Conservation (phyloP, 1,140 invertebrate species). For the Callitettix versicolor region DNA sequence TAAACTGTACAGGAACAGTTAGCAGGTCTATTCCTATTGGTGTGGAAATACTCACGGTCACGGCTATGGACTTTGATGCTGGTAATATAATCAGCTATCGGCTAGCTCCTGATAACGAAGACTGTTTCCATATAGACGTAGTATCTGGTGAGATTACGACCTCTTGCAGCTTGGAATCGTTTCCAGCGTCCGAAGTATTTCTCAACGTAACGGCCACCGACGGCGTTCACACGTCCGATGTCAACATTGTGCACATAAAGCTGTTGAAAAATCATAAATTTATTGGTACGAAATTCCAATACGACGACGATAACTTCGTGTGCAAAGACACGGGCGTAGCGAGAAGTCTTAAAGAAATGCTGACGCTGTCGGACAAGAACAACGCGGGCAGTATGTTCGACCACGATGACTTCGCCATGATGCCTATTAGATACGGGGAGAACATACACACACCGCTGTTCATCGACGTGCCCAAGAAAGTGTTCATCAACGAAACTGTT, state of each 20-base stretch:
- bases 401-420: conserved; percentile 55
- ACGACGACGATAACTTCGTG: conserved; percentile 51
- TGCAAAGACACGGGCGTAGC: conserved; percentile 78
- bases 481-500: conserved; percentile 77
- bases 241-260: conserved; percentile 57
- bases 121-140: conserved; percentile 74
- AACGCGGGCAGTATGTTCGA: conserved; percentile 44
- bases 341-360: conserved; percentile 59
- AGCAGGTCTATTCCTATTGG: conserved; percentile 58
- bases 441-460: conserved; percentile 76
- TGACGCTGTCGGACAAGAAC: conserved; percentile 67
- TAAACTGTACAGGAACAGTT: conserved; percentile 74
- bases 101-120: conserved; percentile 78
- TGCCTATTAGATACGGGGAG: conserved; percentile 70
- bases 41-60: conserved; percentile 73
- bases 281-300: conserved; percentile 23
- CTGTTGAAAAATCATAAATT: conserved; percentile 49
- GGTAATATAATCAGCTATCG: conserved; percentile 79
- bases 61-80: conserved; percentile 85
- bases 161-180: conserved; percentile 65
- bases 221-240: conserved; percentile 79
- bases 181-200: conserved; percentile 50
- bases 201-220: conserved; percentile 84
- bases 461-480: conserved; percentile 57
- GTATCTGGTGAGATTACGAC: conserved; percentile 55